Conservation (phyloP, 2,113 vertebrate genomes). For the Clarias macrocephalus region DNA sequence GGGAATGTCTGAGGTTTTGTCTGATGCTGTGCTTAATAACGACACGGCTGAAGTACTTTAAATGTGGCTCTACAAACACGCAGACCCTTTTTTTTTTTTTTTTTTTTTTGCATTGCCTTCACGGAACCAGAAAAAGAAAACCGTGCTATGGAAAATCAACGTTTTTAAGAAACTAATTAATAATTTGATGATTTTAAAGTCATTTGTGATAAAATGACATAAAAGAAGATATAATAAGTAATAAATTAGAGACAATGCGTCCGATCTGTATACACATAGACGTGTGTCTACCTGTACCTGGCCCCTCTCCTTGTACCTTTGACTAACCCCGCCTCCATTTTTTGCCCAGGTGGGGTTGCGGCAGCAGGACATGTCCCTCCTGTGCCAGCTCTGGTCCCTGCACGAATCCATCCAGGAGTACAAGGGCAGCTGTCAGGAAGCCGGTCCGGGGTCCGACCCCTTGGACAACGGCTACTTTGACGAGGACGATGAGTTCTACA, state of each 20-base stretch:
- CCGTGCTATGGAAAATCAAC: too few species aligned
- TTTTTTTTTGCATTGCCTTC: not conserved
- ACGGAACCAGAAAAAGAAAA: not conserved
- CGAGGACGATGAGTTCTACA: constrained; percentile 91
- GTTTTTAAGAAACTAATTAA: too few species aligned
- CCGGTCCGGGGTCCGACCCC: constrained; percentile 82
- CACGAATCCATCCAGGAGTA: constrained; percentile 99
- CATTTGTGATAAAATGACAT: too few species aligned
- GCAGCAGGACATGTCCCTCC: constrained; percentile 96
- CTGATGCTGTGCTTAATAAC: not conserved
- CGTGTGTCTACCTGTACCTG: not conserved
- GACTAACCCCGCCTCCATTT: not conserved
- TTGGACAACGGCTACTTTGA: constrained; percentile 95
- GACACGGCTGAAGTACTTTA: not conserved
- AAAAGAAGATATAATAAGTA: not conserved
- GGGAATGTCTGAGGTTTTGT: not conserved
- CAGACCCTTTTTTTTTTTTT: not conserved
- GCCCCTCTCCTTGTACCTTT: not conserved
- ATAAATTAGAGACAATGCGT: not conserved
- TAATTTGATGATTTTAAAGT: too few species aligned
- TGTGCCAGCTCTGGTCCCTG: constrained; percentile 96
- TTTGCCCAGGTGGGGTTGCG: constrained; percentile 87
- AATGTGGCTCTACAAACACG: not conserved
- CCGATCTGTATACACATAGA: not conserved
- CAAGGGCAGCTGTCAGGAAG: constrained; percentile 93